Percentiles rank a stretch among this genome's conserved stretches.
Evolutionary conservation across 2,797 vertebrate species (phyloP).

Genomic region (Limosa lapponica): DNA sequence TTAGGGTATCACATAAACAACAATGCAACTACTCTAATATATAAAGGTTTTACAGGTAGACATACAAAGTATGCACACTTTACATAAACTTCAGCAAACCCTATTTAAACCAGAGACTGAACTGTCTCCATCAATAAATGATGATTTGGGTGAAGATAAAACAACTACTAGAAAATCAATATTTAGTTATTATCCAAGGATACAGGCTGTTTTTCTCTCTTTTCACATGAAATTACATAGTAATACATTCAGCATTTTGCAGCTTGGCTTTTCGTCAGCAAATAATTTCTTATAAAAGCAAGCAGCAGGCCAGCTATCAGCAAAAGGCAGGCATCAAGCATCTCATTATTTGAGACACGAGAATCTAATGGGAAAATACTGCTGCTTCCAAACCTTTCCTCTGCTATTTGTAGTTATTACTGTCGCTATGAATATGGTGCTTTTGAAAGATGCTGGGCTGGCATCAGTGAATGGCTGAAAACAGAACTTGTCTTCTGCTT

Average conservation of each 20-base stretch:
- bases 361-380: not conserved
- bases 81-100: not conserved
- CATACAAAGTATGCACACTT: not conserved
- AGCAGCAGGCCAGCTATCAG: constrained; percentile 21
- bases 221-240: constrained; percentile 28
- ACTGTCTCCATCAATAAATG: not conserved
- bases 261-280: constrained; percentile 17
- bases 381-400: not conserved
- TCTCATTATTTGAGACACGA: not conserved
- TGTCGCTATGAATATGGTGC: not conserved
- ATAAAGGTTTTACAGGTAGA: not conserved
- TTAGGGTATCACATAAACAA: not conserved
- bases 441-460: not conserved
- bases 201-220: not conserved
- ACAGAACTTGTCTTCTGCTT: not conserved
- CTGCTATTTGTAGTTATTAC: not conserved
- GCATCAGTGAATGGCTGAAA: not conserved
- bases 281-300: constrained; percentile 4
- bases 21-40: not conserved
- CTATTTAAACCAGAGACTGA: not conserved
- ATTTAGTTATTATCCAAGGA: constrained; percentile 34
- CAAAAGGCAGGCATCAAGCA: not conserved
- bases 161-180: constrained; percentile 31
- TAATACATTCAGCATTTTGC: constrained; percentile 16
- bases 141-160: constrained; percentile 12